Percentiles rank a stretch among this genome's conserved stretches.
These are phyloP conservation scores for Patella caerulea DNA, from an alignment of 2,888 invertebrate genomes.

Conservation along the genomic window DNA sequence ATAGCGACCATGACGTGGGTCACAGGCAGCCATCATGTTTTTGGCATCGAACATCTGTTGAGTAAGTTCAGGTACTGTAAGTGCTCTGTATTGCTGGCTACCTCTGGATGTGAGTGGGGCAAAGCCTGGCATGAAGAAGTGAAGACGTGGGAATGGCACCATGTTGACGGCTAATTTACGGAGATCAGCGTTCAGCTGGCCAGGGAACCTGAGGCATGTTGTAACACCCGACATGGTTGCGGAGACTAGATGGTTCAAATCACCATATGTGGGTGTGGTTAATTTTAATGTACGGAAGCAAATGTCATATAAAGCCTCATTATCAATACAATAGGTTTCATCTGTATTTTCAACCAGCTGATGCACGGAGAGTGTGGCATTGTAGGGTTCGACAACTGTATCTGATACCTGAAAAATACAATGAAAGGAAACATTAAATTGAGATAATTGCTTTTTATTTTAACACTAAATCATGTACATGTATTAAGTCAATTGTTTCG, in stretches of 20 bases:
- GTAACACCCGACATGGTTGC: background rate
- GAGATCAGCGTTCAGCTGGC: background rate
- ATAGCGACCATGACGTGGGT: constrained; percentile 3
- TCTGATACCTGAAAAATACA: background rate
- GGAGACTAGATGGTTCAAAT: constrained; percentile 4
- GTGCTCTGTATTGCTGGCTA: background rate
- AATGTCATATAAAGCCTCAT: constrained; percentile 4
- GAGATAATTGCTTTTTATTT: too few species aligned
- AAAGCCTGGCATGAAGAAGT: background rate
- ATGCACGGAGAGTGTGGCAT: background rate
- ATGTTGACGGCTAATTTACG: constrained; percentile 10
- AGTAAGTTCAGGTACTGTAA: constrained; percentile 5
- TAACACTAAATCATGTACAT: too few species aligned
- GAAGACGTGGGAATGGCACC: constrained; percentile 8
- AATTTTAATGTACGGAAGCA: constrained; percentile 6
- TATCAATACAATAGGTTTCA: constrained; percentile 3
- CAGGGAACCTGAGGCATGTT: constrained; percentile 4
- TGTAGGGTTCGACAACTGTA: constrained; percentile 1
- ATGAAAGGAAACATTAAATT: too few species aligned
- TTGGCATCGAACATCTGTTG: constrained; percentile 12
- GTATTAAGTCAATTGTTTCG: too few species aligned
- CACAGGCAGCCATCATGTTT: constrained; percentile 11
- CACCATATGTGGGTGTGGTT: constrained; percentile 6
- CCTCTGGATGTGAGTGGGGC: background rate
- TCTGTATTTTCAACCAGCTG: constrained; percentile 1